Percentiles rank a stretch among this genome's conserved stretches.
phyloP scores from a whole-genome alignment of 2,113 vertebrate genomes.

The Genyomyrus donnyi region DNA sequence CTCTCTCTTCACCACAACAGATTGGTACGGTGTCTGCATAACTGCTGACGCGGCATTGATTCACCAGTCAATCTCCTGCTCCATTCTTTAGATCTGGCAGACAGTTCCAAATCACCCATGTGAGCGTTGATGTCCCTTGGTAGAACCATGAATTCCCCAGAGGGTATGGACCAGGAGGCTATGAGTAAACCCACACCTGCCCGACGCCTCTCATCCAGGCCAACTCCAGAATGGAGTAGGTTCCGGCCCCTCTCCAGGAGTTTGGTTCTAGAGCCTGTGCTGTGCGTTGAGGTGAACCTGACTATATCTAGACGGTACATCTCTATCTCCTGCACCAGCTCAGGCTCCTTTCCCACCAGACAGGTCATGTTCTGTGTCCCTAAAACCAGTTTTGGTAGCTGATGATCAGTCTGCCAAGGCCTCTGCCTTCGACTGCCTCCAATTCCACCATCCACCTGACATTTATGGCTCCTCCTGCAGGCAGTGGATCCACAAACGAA shows the following conservation, averaged over 20 bases:
- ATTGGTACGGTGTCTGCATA: neutral
- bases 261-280: neutral
- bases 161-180: neutral
- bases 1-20: neutral
- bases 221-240: neutral
- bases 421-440: neutral
- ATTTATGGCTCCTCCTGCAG: neutral
- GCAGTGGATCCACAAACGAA: neutral
- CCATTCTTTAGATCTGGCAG: neutral
- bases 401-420: neutral
- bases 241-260: neutral
- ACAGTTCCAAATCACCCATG: neutral
- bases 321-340: neutral
- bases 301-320: neutral
- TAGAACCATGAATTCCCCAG: neutral
- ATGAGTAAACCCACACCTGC: neutral
- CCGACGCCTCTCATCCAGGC: neutral
- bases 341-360: neutral
- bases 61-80: neutral
- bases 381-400: neutral
- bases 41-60: neutral
- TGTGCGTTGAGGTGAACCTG: neutral
- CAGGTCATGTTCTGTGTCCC: neutral
- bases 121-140: neutral
- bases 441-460: neutral